These are phyloP conservation scores for Diplazon laetatorius DNA, from an alignment of 2,888 invertebrate genomes.

Conservation along the genomic window DNA sequence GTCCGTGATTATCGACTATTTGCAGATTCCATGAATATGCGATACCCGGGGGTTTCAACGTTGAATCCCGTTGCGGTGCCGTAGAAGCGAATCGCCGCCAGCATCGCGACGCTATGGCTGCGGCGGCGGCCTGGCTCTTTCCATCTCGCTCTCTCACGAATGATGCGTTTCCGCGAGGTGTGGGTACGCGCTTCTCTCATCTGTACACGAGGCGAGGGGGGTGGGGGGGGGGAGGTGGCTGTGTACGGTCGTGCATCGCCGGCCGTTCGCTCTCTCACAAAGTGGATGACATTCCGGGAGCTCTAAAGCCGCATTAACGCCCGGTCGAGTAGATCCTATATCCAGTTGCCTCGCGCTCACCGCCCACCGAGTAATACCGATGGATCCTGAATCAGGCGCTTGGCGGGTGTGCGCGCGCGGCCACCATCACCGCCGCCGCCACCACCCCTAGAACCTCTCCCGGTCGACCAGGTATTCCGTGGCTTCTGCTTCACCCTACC, in stretches of 20 bases:
- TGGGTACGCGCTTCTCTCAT: constrained; percentile 38
- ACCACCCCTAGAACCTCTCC: not conserved
- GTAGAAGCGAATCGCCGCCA: constrained; percentile 48
- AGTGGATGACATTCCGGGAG: constrained; percentile 66
- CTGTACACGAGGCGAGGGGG: too few relatives aligned
- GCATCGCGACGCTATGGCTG: constrained; percentile 54
- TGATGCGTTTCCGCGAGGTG: not conserved
- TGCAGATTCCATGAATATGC: constrained; percentile 67
- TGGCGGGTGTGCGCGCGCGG: constrained; percentile 29
- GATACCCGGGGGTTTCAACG: constrained; percentile 53
- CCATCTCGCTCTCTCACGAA: constrained; percentile 25
- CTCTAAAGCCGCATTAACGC: constrained; percentile 66
- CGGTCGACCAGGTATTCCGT: not conserved
- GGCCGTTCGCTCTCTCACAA: constrained; percentile 57
- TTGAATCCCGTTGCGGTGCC: constrained; percentile 38
- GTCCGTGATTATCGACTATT: constrained; percentile 65
- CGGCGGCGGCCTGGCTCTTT: constrained; percentile 7
- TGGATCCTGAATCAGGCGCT: constrained; percentile 24
- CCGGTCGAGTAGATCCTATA: constrained; percentile 62
- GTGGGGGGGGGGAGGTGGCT: too few relatives aligned
- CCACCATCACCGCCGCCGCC: constrained; percentile 18
- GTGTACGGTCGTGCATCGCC: constrained; percentile 42
- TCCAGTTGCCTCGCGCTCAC: constrained; percentile 50
- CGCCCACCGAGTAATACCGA: constrained; percentile 54
- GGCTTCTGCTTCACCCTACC: not conserved